Base-by-base conservation (phyloP, 2,797 vertebrate species). In the Leucoraja ocellata region DNA sequence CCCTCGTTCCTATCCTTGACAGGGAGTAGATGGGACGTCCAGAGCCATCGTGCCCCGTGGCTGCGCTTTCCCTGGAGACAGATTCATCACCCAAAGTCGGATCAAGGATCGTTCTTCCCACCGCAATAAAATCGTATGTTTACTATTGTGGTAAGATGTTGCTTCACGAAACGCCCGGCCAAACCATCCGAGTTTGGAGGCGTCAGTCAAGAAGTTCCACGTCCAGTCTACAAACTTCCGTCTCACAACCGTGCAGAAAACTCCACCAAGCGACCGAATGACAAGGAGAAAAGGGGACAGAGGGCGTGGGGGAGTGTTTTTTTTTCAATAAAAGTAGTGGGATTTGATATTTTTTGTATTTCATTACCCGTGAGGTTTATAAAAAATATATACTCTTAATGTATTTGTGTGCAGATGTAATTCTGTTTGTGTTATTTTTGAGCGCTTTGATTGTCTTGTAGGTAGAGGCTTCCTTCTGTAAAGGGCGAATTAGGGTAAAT, bases 301-400 rank as follows among this genome's bases (percentile, higher is more conserved):
- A 4, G 46, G 46, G 46, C 1, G 39, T 2, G 2, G 46, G 18
- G 18, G 65, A 18, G 65, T 13, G 18, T 32, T 74, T 7, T 25
- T 74, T 92, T 32, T 32, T 0, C 39, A 92, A 74, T 74, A 54
- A 92, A 76, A 74, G 25, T 92, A 71, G 71, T 58, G 71, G 25
- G n/a, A 92, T 76, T 92, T 92, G 90, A 92, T 74, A 92, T 92
- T 92, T 46, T 92, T 92, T 92, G 90, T 74, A 92, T 76, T 88
- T 71, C 65, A 91, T 91, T 91, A 71, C 18, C 81, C 8, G 74
- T 46, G 36, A 58, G 36, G 76, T 92, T 74, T 92, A n/a, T 92
- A 76, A 58, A 58, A 58, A 46, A 46, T 16, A 13, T 14, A 14
- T 71, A 46, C 68, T 76, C 39, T 39, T 21, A 88, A 68, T 65